Conservation (phyloP, 1,140 invertebrate genomes). For the Eupeodes corollae region DNA sequence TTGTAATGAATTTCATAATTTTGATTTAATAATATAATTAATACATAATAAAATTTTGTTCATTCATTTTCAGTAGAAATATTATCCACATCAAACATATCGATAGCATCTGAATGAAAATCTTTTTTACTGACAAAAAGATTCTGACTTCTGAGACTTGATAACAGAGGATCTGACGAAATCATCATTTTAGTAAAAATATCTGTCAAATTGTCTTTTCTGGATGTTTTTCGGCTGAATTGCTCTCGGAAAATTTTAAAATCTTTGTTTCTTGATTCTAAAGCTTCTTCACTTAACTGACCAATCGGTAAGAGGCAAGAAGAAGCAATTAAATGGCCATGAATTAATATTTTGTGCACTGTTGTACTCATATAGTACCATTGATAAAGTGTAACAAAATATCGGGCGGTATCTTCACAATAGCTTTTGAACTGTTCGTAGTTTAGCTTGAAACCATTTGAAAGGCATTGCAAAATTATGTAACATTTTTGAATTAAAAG, state of each 20-base stretch:
- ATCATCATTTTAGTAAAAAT: constrained; percentile 18
- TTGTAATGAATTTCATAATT: no score
- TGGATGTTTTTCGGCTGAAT: constrained; percentile 17
- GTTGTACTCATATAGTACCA: constrained; percentile 19
- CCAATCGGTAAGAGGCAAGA: constrained; percentile 23
- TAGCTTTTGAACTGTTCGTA: no score
- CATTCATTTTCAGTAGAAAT: no score
- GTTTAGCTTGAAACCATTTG: no score
- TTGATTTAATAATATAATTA: no score
- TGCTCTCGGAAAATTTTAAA: constrained; percentile 16
- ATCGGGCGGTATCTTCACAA: no score
- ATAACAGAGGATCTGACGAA: constrained; percentile 14
- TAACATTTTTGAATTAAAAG: no score
- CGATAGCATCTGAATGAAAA: no score
- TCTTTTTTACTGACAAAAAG: no score
- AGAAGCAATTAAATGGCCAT: constrained; percentile 18
- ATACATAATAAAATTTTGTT: no score
- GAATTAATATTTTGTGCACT: constrained; percentile 17
- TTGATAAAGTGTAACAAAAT: constrained; percentile 1
- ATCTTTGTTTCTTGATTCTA: constrained; percentile 27
- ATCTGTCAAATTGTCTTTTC: constrained; percentile 19
- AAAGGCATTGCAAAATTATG: no score
- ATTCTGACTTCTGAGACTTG: not conserved
- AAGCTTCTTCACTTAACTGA: constrained; percentile 26
- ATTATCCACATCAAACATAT: no score